A percentile compares a stretch with the other conserved stretches of the same genome.
Conservation (phyloP, 1,140 invertebrate genomes). For the Drosophila navojoa region DNA sequence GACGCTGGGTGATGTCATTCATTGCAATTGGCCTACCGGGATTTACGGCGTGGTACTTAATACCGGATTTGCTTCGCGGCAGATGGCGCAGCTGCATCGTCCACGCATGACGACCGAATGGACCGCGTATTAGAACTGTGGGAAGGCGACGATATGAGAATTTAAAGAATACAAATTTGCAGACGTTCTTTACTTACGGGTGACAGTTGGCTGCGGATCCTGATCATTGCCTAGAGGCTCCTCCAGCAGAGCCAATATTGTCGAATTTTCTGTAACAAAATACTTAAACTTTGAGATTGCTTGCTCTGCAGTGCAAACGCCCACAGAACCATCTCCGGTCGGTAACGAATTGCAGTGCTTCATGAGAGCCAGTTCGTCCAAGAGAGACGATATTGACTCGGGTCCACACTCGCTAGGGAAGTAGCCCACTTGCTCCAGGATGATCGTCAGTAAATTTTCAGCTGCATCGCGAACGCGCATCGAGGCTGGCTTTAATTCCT, state of each 20-base stretch:
- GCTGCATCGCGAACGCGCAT: conserved; percentile 98
- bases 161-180: background rate
- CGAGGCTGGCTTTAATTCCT: conserved; percentile 97
- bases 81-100: conserved; percentile 94
- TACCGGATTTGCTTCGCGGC: conserved; percentile 90
- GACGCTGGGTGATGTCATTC: conserved; percentile 87
- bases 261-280: conserved; percentile 95
- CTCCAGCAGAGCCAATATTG: conserved; percentile 94
- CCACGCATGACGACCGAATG: conserved; percentile 97
- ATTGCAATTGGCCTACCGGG: conserved; percentile 91
- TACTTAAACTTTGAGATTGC: conserved; percentile 89
- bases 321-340: conserved; percentile 47
- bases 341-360: conserved; percentile 89
- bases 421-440: conserved; percentile 95
- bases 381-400: conserved; percentile 92
- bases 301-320: conserved; percentile 65
- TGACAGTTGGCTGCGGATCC: conserved; percentile 90
- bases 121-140: conserved; percentile 92
- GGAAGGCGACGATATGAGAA: background rate
- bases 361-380: conserved; percentile 94
- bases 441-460: conserved; percentile 94
- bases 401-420: conserved; percentile 93
- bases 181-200: conserved; percentile 82
- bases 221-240: conserved; percentile 93
- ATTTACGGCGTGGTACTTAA: conserved; percentile 88